Evolutionary conservation across 1,140 invertebrate species (phyloP).

Genomic region (Zaprionus lachaisei): DNA sequence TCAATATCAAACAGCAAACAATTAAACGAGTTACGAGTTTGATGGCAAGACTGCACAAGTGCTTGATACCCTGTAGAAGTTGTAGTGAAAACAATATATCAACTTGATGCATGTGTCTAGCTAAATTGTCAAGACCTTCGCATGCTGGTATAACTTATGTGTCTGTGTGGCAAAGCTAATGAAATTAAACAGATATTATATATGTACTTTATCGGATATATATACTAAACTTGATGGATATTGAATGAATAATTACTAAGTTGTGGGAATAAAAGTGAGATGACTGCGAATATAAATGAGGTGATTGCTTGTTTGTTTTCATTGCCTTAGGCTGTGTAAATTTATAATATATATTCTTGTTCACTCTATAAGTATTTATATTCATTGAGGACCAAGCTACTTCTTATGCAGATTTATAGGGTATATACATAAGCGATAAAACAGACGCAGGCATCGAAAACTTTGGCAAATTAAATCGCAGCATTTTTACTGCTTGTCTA

Average conservation of each 20-base stretch:
- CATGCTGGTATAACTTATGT: background rate
- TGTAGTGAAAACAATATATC: background rate
- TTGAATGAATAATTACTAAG: background rate
- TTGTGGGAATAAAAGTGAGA: too few relatives aligned
- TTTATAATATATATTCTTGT: background rate
- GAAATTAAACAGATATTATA: background rate
- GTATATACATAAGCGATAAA: conserved; percentile 66
- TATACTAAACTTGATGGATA: background rate
- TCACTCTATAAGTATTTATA: background rate
- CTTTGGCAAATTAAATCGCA: conserved; percentile 75
- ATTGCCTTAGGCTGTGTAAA: background rate
- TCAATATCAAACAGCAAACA: conserved; percentile 59
- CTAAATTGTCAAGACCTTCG: background rate
- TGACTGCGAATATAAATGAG: too few relatives aligned
- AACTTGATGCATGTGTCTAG: background rate
- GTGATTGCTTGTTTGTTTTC: background rate
- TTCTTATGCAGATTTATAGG: background rate
- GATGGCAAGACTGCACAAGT: background rate
- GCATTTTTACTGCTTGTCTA: conserved; percentile 36
- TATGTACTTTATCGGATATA: background rate
- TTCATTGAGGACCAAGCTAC: background rate
- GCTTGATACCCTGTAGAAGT: background rate
- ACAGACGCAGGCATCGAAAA: conserved; percentile 60
- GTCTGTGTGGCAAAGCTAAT: background rate
- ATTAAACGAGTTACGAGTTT: conserved; percentile 19